phyloP scores from a whole-genome alignment of 2,888 invertebrate genomes.

The Chymomyza amoena region DNA sequence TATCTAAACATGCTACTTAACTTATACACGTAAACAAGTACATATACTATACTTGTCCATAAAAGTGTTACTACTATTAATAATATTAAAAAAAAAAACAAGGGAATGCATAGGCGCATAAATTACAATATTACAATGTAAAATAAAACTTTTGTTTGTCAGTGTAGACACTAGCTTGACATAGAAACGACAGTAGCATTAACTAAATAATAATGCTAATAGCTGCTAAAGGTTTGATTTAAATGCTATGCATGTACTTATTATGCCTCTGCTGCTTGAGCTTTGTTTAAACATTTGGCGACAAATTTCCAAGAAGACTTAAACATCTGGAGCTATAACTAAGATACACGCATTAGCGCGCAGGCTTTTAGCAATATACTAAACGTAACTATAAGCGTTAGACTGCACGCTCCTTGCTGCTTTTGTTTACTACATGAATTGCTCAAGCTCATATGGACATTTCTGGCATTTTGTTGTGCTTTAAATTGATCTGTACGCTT shows the following conservation, averaged over 20 bases:
- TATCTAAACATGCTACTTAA: neutral
- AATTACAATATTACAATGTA: neutral
- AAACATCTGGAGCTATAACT: neutral
- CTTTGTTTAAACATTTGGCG: neutral
- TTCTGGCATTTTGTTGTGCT: constrained; percentile 77
- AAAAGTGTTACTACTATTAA: neutral
- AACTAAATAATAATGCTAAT: neutral
- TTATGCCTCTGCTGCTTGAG: neutral
- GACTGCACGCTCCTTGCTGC: constrained; percentile 2
- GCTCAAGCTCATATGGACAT: constrained; percentile 74
- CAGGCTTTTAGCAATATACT: constrained; percentile 17
- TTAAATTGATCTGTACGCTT: constrained; percentile 78
- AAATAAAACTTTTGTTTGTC: neutral
- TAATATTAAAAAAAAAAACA: neutral
- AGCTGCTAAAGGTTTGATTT: neutral
- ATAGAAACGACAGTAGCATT: neutral
- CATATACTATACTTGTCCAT: neutral
- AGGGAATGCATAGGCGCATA: neutral
- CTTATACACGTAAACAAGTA: neutral
- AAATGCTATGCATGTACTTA: constrained; percentile 12
- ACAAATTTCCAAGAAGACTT: neutral
- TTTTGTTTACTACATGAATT: constrained; percentile 7
- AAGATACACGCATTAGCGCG: neutral
- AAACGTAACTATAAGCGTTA: constrained; percentile 16
- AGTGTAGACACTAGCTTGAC: neutral